Percentiles rank a stretch among this genome's conserved stretches.
Conservation (phyloP, 2,797 vertebrate species). For the Philypnodon macrostomus region DNA sequence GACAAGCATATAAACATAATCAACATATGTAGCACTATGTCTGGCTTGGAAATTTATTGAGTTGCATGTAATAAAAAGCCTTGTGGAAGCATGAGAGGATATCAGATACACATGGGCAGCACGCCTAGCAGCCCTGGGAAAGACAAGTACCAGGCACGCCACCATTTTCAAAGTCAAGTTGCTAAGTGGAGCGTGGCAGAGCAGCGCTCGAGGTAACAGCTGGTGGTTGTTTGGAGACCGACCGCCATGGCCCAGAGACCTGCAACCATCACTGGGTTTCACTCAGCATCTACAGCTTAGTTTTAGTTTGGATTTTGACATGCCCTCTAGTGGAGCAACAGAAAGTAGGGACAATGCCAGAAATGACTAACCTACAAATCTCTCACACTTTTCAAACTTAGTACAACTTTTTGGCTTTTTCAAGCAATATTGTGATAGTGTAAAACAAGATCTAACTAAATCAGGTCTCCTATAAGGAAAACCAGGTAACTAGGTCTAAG, state of each 20-base stretch:
- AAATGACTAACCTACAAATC: background rate
- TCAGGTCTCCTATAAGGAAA: too few species aligned
- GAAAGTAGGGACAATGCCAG: background rate
- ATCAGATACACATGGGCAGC: slow-evolving; percentile 62
- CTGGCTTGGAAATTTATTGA: slow-evolving; percentile 62
- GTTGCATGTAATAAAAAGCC: slow-evolving; percentile 56
- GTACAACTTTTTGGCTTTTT: too few species aligned
- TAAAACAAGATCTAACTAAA: too few species aligned
- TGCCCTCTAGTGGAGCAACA: slow-evolving; percentile 20
- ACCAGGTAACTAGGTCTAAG: too few species aligned
- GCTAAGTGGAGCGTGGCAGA: slow-evolving; percentile 69
- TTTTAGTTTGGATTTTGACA: slow-evolving; percentile 48
- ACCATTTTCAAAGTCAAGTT: slow-evolving; percentile 55
- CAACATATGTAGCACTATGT: slow-evolving; percentile 56
- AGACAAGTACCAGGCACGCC: slow-evolving; percentile 41
- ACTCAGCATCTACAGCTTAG: slow-evolving; percentile 61
- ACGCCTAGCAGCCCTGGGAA: slow-evolving; percentile 52
- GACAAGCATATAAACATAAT: slow-evolving; percentile 55
- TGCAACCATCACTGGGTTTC: slow-evolving; percentile 65
- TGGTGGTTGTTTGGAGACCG: slow-evolving; percentile 52
- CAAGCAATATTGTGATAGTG: too few species aligned
- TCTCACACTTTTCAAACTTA: too few species aligned
- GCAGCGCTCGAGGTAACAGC: slow-evolving; percentile 64
- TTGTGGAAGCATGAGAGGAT: slow-evolving; percentile 45
- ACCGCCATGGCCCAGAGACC: slow-evolving; percentile 47